These are phyloP conservation scores for Machimus atricapillus DNA, from an alignment of 2,888 invertebrate species.

Conservation along the genomic window DNA sequence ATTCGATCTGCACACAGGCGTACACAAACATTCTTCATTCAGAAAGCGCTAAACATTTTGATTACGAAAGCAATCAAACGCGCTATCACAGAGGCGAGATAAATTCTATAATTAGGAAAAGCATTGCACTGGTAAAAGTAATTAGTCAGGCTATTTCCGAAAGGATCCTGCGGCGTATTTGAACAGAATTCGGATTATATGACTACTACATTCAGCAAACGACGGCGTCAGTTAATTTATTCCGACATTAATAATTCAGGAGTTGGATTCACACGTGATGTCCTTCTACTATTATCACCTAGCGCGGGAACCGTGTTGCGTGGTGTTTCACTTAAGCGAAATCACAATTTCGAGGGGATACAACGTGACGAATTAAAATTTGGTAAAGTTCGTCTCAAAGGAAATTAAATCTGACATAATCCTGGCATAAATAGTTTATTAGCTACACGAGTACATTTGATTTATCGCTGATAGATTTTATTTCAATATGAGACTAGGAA, in stretches of 20 bases:
- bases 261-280: neutral
- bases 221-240: neutral
- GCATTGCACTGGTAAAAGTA: neutral
- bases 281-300: neutral
- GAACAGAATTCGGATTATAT: neutral
- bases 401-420: neutral
- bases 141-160: neutral
- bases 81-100: neutral
- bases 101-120: neutral
- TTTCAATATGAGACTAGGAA: neutral
- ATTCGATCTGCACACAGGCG: neutral
- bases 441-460: neutral
- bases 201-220: neutral
- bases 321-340: neutral
- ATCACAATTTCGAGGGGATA: neutral
- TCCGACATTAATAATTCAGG: neutral
- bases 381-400: neutral
- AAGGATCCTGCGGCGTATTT: neutral
- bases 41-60: neutral
- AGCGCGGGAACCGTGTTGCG: neutral
- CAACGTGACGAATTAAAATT: neutral
- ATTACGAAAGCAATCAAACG: neutral
- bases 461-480: neutral
- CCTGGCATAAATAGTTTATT: neutral
- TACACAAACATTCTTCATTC: neutral